Base-by-base conservation (phyloP, 2,113 vertebrate genomes). In the Prietella phreatophila region DNA sequence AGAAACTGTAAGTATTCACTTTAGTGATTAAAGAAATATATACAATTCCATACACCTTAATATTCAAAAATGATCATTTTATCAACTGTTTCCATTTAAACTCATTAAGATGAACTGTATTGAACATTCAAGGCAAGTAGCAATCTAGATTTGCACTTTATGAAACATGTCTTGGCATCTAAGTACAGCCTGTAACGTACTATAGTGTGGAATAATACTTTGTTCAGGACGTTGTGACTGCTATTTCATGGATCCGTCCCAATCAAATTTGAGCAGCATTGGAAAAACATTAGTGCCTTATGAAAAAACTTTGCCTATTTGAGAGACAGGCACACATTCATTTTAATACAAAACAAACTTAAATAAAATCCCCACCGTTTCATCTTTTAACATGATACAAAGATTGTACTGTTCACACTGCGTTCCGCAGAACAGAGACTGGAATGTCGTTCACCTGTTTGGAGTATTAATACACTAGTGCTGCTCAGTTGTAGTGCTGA, bases 11-110 rank as follows among this genome's bases (percentile, higher is more conserved):
- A 47, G 86, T 42, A 82, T 84, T 36, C 69, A 30, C 50, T 89
- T 88, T 89, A 91, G 88, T 88, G 65, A 30, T 89, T 84, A 61
- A 89, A 88, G 87, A 69, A 84, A 78, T 86, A 30, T 85, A 58
- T 71, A 85, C 78, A 53, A 6, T 60, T 81, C 71, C 63, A 58
- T 75, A 89, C 61, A 85, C 9, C 17, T 65, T 80, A 65, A 89
- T 79, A 90, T 82, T 82, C 53, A 20, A 89, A 84, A 86, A 56
- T 69, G 30, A 15, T 88, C 84, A 90, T 42, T 67, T 87, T 73
- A 86, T 47, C 85, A 81, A 79, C 60, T 60, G 58, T 82, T 55
- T 85, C 80, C 67, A 78, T 42, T 78, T 78, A 14, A 85, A 79
- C 36, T 33, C 83, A 50, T 76, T 17, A n/a, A 39, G n/a, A 86